Evolutionary conservation across 2,113 vertebrate species (phyloP), one percentile per base, ranked within the genome.

Genomic region (Piprites chloris): DNA sequence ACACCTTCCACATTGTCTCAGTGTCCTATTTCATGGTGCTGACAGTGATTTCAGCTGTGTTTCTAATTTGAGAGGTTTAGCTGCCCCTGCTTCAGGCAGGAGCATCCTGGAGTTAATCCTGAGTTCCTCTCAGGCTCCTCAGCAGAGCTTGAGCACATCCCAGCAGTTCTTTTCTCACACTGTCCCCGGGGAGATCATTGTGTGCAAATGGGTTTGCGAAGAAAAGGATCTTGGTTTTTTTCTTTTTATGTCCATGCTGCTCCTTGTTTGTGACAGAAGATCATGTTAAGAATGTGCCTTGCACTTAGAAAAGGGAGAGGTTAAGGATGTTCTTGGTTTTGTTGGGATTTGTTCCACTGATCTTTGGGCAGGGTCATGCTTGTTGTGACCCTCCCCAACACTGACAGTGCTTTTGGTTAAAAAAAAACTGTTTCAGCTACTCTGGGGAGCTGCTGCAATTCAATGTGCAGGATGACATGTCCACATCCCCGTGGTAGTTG

Each of bases 321-420:
- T 50, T 55, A 46, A 37, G 28, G 21, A 6, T 10, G 15, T 55
- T 61, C 15, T 4, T 78, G 53, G 10, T 75, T 53, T 24, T 14
- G 5, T 3, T 32, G 42, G 59, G 61, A 8, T 52, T 4, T 15
- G 16, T 66, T 41, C 12, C 35, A 16, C 46, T 4, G 6, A 8
- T 20, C 33, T 37, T 26, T 61, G 18, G 21, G 11, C 15, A 16
- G 56, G 37, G 32, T 35, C 0, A 0, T 28, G 35, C 39, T 35
- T 61, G 65, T 4, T 69, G 65, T 24, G 16, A 14, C n/a, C 59
- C 3, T 50, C 11, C 16, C 12, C 19, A 62, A 23, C 41, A 5
- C 27, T 5, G 0, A 6, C 74, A 12, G 42, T 4, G 26, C 14
- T 58, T 35, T 11, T 47, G 7, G 19, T 49, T 44, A 9, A 19